Evolutionary conservation across 2,797 vertebrate genomes (phyloP), one percentile per base, ranked within the genome.

Genomic region (Enteromius fasciolatus): DNA sequence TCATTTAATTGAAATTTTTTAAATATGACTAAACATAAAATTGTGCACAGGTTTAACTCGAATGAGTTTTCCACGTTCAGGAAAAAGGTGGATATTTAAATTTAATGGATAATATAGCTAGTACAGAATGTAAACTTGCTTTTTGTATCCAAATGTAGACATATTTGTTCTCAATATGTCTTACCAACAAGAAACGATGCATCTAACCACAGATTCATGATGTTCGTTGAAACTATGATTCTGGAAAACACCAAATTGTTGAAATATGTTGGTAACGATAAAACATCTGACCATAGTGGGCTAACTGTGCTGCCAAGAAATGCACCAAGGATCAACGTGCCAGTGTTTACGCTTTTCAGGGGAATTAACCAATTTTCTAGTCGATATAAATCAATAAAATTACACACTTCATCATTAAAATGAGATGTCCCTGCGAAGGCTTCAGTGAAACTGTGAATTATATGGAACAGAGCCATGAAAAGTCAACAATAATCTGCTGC

Each of bases 381-480:
- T 46, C 20, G 1, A 23, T n/a, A 15, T 14, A 9, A 73, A 70
- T 41, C 18, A 2, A 79, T 31, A 50, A 64, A 52, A 57, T 28
- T 15, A 23, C 23, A 66, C 46, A 28, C 70, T 57, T 76, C 80
- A 67, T 64, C 61, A 44, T 23, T 76, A 64, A 78, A 28, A 50
- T 31, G 12, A 44, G 39, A 64, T 63, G 48, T 76, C 70, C 36
- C 17, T 46, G 67, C 36, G 54, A 36, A 76, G 63, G 12, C 39
- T 20, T 67, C 15, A 67, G 46, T 25, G 41, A 72, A 82, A 81
- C 76, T 79, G 79, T 86, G 82, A 80, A 80, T 74, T 39, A 31
- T 41, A 59, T 63, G 81, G 72, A 85, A 68, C 33, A 78, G 78
- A 84, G 78, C 68, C 68, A 79, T 83, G 57, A 66, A 41, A 77